These are phyloP conservation scores for Periplaneta americana DNA, from an alignment of 1,140 invertebrate species.

Conservation along the genomic window DNA sequence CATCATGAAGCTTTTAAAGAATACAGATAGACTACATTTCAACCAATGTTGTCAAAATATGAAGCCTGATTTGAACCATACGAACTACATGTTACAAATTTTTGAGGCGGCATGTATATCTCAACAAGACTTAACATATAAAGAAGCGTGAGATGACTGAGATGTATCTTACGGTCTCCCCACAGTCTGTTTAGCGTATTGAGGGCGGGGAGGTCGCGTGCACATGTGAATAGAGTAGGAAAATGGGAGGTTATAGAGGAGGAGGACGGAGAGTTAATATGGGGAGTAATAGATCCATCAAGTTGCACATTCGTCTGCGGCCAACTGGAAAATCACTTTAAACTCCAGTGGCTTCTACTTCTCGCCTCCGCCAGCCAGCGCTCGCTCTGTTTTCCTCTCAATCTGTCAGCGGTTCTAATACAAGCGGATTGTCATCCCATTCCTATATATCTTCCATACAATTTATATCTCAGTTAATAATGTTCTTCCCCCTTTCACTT, in stretches of 20 bases:
- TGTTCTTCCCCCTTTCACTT: neutral
- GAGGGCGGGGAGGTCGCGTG: neutral
- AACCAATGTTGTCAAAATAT: too few species aligned
- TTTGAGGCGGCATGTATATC: too few species aligned
- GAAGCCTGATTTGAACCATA: too few species aligned
- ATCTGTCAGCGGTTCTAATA: neutral
- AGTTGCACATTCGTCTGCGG: slow-evolving; percentile 16
- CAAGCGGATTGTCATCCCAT: neutral
- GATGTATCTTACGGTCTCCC: too few species aligned
- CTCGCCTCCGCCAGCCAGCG: neutral
- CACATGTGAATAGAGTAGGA: neutral
- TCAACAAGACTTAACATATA: too few species aligned
- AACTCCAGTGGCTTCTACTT: slow-evolving; percentile 8
- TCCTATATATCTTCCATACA: neutral
- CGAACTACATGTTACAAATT: too few species aligned
- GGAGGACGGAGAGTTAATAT: slow-evolving; percentile 13
- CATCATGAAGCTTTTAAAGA: too few species aligned
- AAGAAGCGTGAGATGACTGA: neutral
- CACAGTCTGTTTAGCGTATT: neutral
- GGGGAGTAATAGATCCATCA: slow-evolving; percentile 20
- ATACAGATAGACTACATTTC: too few species aligned
- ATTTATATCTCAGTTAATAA: neutral
- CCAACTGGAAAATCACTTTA: slow-evolving; percentile 20
- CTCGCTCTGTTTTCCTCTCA: neutral
- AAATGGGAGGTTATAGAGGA: neutral